Percentiles rank a stretch among this genome's conserved stretches.
Evolutionary conservation across 2,888 invertebrate species (phyloP).

Genomic region (Drosophila borborema): DNA sequence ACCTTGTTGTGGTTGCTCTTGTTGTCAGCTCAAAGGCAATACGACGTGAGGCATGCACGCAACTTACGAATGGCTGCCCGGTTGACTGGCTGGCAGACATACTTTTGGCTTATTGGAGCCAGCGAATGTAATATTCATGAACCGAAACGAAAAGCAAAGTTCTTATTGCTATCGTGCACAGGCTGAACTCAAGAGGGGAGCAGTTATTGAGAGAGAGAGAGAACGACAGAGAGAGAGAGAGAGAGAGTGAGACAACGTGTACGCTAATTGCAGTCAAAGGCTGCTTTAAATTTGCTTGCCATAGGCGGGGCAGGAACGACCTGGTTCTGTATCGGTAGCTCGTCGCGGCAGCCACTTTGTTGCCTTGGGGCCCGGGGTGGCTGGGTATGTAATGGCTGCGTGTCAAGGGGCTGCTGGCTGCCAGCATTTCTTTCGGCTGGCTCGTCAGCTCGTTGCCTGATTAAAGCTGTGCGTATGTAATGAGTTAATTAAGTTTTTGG

Average conservation of each 20-base stretch:
- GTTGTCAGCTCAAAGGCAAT: conserved; percentile 54
- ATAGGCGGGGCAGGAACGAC: not conserved
- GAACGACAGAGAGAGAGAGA: not conserved
- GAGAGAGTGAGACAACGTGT: conserved; percentile 36
- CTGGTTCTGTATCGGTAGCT: conserved; percentile 38
- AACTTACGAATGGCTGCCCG: conserved; percentile 55
- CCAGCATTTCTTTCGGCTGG: conserved; percentile 45
- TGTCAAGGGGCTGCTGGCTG: conserved; percentile 36
- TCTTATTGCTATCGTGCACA: conserved; percentile 17
- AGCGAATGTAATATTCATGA: conserved; percentile 64
- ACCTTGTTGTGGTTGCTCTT: conserved; percentile 32
- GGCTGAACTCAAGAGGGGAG: not conserved
- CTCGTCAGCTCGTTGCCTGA: conserved; percentile 68
- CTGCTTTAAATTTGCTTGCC: conserved; percentile 66
- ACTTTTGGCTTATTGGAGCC: conserved; percentile 55
- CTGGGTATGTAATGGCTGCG: conserved; percentile 20
- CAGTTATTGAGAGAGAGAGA: too few relatives aligned
- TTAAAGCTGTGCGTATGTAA: conserved; percentile 79
- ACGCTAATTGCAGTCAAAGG: conserved; percentile 82
- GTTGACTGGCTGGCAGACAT: conserved; percentile 43
- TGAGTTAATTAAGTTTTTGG: conserved; percentile 84
- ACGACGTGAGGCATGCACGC: conserved; percentile 63
- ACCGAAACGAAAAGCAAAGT: conserved; percentile 47
- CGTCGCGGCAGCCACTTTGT: conserved; percentile 46
- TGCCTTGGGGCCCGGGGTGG: conserved; percentile 18